Evolutionary conservation across 2,113 vertebrate genomes (phyloP).

Genomic region (Elephas maximus): DNA sequence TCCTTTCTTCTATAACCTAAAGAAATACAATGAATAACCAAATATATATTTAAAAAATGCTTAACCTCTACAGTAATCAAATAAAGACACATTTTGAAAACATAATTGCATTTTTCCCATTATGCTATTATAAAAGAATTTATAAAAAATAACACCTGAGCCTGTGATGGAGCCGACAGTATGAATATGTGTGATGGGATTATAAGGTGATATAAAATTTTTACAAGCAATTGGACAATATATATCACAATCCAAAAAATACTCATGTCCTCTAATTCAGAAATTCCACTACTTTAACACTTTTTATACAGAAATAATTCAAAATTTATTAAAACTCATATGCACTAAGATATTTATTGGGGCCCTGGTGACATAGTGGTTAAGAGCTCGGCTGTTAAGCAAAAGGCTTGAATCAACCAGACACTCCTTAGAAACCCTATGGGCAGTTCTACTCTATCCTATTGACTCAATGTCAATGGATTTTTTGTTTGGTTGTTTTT

Average conservation of each 20-base stretch:
- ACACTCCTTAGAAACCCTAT: no score
- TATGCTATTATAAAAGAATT: background rate
- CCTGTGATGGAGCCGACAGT: background rate
- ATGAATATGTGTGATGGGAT: background rate
- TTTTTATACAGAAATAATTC: conserved; percentile 31
- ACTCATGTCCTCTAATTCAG: background rate
- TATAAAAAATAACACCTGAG: background rate
- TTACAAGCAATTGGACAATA: background rate
- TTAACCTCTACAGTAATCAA: background rate
- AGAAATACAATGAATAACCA: background rate
- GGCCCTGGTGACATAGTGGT: no score
- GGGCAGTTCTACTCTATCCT: no score
- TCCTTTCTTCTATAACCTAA: background rate
- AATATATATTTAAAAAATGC: background rate
- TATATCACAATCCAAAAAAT: background rate
- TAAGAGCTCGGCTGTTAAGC: no score
- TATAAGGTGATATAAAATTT: background rate
- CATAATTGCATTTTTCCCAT: background rate
- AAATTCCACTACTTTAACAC: background rate
- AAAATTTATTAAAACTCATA: conserved; percentile 18
- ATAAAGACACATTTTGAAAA: background rate
- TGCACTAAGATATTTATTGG: background rate
- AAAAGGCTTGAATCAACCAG: no score
- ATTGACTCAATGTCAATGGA: background rate
- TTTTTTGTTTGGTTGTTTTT: no score